Percentiles rank a stretch among this genome's conserved stretches.
These are phyloP conservation scores for Chionoecetes opilio DNA, from an alignment of 1,140 invertebrate species.

Conservation along the genomic window DNA sequence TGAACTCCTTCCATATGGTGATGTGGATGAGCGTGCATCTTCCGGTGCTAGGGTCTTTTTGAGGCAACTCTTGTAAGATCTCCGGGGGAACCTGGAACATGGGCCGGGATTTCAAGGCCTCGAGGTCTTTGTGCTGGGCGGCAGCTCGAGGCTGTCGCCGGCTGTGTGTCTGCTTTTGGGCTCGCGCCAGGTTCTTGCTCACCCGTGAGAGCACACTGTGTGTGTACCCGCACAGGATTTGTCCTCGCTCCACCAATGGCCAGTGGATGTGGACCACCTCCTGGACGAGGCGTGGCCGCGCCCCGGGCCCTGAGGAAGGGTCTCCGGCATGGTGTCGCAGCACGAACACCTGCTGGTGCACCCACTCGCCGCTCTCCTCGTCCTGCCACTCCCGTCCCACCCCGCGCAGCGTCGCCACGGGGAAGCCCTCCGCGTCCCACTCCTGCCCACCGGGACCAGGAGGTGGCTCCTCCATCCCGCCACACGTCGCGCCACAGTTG, in stretches of 20 bases:
- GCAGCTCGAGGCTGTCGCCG: not conserved
- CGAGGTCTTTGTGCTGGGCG: not conserved
- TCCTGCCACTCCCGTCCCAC: not conserved
- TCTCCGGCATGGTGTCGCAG: not conserved
- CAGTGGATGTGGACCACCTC: not conserved
- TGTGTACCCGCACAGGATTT: not conserved
- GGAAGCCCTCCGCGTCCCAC: not conserved
- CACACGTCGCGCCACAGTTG: not conserved
- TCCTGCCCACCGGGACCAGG: not conserved
- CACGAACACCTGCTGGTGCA: not conserved
- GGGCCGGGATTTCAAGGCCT: not conserved
- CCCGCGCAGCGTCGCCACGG: not conserved
- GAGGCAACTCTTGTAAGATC: not conserved
- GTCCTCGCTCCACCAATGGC: not conserved
- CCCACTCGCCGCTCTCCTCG: not conserved
- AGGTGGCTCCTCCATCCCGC: not conserved
- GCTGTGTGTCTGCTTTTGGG: not conserved
- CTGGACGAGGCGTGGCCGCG: not conserved
- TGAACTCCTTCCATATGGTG: not conserved
- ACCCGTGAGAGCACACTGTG: not conserved
- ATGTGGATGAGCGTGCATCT: not conserved
- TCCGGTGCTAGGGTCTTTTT: not conserved
- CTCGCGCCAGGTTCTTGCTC: not conserved
- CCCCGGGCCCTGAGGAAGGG: not conserved
- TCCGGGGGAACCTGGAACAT: not conserved